Evolutionary conservation across 2,888 invertebrate species (phyloP).

Genomic region (Xestobium rufovillosum): DNA sequence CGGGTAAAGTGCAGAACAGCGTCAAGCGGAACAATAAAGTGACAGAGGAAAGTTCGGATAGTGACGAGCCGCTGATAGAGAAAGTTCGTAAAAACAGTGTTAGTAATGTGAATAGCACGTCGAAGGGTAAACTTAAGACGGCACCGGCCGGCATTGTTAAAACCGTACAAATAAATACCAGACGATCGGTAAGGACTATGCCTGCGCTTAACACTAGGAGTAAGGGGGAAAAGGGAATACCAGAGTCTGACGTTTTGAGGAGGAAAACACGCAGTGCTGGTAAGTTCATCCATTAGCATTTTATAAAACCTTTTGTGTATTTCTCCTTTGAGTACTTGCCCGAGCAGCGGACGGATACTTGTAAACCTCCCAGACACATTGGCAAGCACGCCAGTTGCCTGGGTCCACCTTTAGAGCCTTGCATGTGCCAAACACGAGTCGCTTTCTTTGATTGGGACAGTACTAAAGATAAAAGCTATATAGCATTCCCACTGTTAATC

Average conservation of each 20-base stretch:
- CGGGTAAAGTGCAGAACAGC: slow-evolving; percentile 8
- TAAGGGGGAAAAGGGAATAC: slow-evolving; percentile 35
- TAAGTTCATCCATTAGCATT: slow-evolving; percentile 35
- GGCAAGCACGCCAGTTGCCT: too few species aligned
- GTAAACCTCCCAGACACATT: too few species aligned
- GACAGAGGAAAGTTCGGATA: slow-evolving; percentile 69
- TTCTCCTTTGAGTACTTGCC: too few species aligned
- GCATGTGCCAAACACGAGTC: too few species aligned
- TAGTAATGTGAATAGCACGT: slow-evolving; percentile 13
- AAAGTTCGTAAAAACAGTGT: slow-evolving; percentile 53
- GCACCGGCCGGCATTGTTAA: slow-evolving; percentile 13
- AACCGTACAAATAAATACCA: slow-evolving; percentile 29
- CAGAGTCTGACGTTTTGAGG: slow-evolving; percentile 38
- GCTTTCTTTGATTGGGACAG: too few species aligned
- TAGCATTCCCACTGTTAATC: too few species aligned
- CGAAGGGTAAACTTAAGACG: slow-evolving; percentile 12
- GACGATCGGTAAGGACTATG: slow-evolving; percentile 36
- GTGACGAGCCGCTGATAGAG: slow-evolving; percentile 72
- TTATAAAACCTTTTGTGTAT: too few species aligned
- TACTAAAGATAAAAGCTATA: too few species aligned
- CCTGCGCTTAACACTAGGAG: slow-evolving; percentile 39
- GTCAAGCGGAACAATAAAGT: slow-evolving; percentile 31
- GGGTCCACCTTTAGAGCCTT: too few species aligned
- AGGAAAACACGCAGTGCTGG: slow-evolving; percentile 67
- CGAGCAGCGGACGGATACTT: too few species aligned